phyloP scores from a whole-genome alignment of 1,140 invertebrate species.

The Drosophila pallidifrons region DNA sequence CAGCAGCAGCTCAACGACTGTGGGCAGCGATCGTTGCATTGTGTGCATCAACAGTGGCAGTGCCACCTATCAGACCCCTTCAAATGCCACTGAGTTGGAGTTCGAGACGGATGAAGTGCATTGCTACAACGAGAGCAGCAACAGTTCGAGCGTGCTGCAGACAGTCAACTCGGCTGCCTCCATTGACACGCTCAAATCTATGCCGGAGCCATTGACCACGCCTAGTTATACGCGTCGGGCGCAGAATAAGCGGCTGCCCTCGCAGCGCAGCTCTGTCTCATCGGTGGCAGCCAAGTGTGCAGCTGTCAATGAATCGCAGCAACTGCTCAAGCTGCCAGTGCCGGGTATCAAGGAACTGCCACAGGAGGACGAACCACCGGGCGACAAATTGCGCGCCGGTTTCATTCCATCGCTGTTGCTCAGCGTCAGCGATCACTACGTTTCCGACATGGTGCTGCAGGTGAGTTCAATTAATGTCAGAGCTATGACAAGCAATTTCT shows the following conservation, averaged over 20 bases:
- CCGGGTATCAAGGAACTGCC: slow-evolving; percentile 78
- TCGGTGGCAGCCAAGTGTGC: slow-evolving; percentile 81
- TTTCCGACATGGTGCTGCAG: slow-evolving; percentile 91
- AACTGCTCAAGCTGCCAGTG: slow-evolving; percentile 72
- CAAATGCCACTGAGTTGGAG: slow-evolving; percentile 89
- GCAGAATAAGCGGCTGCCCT: slow-evolving; percentile 67
- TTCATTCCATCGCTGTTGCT: slow-evolving; percentile 87
- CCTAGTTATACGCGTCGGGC: slow-evolving; percentile 59
- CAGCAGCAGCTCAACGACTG: slow-evolving; percentile 53
- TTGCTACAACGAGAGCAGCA: slow-evolving; percentile 63
- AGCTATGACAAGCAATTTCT: background rate
- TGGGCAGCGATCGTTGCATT: slow-evolving; percentile 86
- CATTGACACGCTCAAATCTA: slow-evolving; percentile 73
- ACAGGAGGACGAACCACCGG: slow-evolving; percentile 75
- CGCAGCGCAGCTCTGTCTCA: slow-evolving; percentile 75
- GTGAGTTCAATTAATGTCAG: slow-evolving; percentile 61
- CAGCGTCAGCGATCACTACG: slow-evolving; percentile 89
- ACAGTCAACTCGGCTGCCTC: slow-evolving; percentile 71
- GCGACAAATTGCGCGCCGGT: slow-evolving; percentile 75
- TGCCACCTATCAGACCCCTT: slow-evolving; percentile 87
- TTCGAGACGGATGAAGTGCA: slow-evolving; percentile 87
- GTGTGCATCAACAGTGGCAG: slow-evolving; percentile 85
- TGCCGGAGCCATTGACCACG: slow-evolving; percentile 39
- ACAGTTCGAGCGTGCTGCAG: slow-evolving; percentile 46
- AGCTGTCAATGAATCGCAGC: slow-evolving; percentile 73